phyloP scores from a whole-genome alignment of 2,113 vertebrate species.

The Platycercus adscitus region DNA sequence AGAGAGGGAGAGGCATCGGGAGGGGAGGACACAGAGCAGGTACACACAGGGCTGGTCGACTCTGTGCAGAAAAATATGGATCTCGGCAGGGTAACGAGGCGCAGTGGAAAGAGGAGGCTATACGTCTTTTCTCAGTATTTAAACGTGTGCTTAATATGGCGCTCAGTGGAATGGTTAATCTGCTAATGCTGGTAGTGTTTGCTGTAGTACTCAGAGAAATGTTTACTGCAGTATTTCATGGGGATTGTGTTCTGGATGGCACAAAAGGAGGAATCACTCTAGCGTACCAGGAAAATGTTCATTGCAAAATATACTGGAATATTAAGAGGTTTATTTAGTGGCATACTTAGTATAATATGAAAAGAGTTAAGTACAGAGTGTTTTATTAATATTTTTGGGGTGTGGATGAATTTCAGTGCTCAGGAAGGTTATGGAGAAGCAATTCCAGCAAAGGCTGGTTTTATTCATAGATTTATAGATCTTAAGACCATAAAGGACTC shows the following conservation, averaged over 20 bases:
- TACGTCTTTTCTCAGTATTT: conserved; percentile 75
- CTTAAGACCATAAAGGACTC: conserved; percentile 64
- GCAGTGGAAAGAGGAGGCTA: conserved; percentile 67
- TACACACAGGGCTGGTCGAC: not conserved
- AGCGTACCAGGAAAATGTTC: conserved; percentile 73
- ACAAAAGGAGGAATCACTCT: conserved; percentile 76
- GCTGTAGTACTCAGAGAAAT: conserved; percentile 76
- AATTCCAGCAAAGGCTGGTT: conserved; percentile 60
- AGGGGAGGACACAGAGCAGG: conserved; percentile 6
- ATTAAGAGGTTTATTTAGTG: conserved; percentile 78
- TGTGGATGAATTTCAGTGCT: conserved; percentile 57
- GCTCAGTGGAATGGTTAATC: conserved; percentile 80
- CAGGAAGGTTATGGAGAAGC: conserved; percentile 59
- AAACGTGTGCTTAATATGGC: conserved; percentile 78
- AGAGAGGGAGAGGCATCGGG: not conserved
- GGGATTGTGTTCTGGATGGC: conserved; percentile 75
- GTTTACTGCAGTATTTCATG: conserved; percentile 80
- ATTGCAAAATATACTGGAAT: conserved; percentile 75
- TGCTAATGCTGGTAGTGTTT: conserved; percentile 76
- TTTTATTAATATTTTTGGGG: conserved; percentile 72
- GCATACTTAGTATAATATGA: conserved; percentile 60
- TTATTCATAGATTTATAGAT: conserved; percentile 71
- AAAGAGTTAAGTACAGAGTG: conserved; percentile 58
- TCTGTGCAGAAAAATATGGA: conserved; percentile 60
- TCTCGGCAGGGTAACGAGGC: conserved; percentile 71